Base-by-base conservation (phyloP, 64 coral and sea anemone genomes). In the Montipora foliosa region DNA sequence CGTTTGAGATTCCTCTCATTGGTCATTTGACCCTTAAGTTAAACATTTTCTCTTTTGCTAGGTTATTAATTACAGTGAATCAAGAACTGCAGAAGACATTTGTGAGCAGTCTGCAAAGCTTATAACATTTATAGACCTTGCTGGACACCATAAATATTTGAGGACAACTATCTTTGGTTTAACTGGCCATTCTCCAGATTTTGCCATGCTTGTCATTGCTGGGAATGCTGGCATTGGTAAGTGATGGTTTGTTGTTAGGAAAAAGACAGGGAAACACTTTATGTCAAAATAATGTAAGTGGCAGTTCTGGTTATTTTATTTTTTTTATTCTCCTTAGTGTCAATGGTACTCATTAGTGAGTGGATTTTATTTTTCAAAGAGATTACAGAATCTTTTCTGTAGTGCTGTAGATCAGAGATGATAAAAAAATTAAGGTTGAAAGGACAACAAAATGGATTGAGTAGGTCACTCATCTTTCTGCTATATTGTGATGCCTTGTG, bases 101-200 rank as follows among this genome's bases (percentile, higher is more conserved):
- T 99, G 98, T 77, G 98, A 96, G 48, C 92, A 94, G 78, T 99
- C 98, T 9, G 91, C 92, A 19, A 99, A 99, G 64, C 86, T 99
- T 15, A 94, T 99, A 19, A 96, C 98, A 45, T 99, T 99, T 51
- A 96, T 99, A 74, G 98, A 99, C 89, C 89, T 99, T 49, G 98
- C 98, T 92, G 98, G 98, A 7, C 98, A 99, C 69, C 98, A 99
- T 47, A 99, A 99, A 47, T 99, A 99, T 45, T 80, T 99, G 53
- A 96, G 94, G 20, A 99, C 98, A 67, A 99, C 98, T 64, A 99
- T 99, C 57, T 99, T 99, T 96, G 98, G 98, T 17, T 78, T 99
- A 44, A 99, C 98, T 70, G 98, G 98, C 5, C 94, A 99, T 81
- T 91, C 95, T 46, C 98, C 98, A 53, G 98, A 99, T 78, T 99